These are phyloP conservation scores for Drosophila asahinai DNA, from an alignment of 1,140 invertebrate genomes.

Conservation along the genomic window DNA sequence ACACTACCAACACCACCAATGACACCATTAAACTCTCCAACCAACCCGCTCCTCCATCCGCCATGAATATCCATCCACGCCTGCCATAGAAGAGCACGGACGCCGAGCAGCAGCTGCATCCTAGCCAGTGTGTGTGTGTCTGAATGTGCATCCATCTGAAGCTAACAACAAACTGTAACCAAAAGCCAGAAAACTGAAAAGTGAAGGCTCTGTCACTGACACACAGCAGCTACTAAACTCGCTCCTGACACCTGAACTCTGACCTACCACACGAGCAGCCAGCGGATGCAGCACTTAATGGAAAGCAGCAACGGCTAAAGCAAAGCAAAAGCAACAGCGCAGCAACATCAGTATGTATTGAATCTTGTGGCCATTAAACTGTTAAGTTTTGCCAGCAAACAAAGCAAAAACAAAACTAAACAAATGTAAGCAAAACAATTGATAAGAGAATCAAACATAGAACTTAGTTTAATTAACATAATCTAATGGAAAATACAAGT, in stretches of 20 bases:
- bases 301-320: constrained; percentile 12
- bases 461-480: constrained; percentile 60
- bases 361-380: constrained; percentile 76
- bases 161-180: constrained; percentile 36
- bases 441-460: constrained; percentile 70
- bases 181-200: constrained; percentile 28
- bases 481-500: constrained; percentile 41
- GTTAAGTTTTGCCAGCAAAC: constrained; percentile 63
- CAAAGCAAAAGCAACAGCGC: constrained; percentile 37
- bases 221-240: constrained; percentile 45
- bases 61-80: constrained; percentile 42
- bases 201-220: constrained; percentile 33
- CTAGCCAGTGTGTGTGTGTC: constrained; percentile 26
- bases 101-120: constrained; percentile 34
- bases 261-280: constrained; percentile 34
- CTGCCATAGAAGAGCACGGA: constrained; percentile 46
- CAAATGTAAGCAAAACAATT: constrained; percentile 49
- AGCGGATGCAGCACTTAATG: constrained; percentile 32
- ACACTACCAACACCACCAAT: constrained; percentile 31
- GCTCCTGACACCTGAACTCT: constrained; percentile 30
- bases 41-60: constrained; percentile 34
- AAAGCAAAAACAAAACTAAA: constrained; percentile 48
- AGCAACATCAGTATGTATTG: constrained; percentile 59
- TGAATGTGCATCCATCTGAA: constrained; percentile 31
- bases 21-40: constrained; percentile 31